Conservation (phyloP, 2,113 vertebrate genomes). For the Mesitornis unicolor region DNA sequence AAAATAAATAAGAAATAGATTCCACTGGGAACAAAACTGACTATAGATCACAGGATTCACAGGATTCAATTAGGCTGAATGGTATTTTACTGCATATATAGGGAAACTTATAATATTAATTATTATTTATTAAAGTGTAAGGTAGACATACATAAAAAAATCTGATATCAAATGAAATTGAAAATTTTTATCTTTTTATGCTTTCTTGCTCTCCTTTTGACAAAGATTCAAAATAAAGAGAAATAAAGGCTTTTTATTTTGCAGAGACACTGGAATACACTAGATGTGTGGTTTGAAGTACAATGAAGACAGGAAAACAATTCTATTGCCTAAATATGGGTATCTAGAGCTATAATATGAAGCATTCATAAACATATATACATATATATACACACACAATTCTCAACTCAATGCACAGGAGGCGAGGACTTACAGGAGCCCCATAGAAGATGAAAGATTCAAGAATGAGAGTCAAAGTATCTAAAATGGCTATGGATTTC, state of each 20-base stretch:
- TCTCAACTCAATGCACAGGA: background rate
- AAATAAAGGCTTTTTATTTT: background rate
- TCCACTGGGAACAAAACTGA: background rate
- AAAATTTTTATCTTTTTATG: background rate
- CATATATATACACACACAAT: too few relatives aligned
- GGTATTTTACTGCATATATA: background rate
- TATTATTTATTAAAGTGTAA: too few relatives aligned
- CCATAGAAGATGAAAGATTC: background rate
- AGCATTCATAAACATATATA: background rate
- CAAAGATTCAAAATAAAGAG: background rate
- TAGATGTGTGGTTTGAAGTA: background rate
- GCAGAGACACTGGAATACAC: background rate
- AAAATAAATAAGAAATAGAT: background rate
- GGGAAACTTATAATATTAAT: background rate
- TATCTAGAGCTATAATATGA: background rate
- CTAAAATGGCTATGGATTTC: background rate
- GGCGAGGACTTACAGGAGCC: background rate
- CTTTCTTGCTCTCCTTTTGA: background rate
- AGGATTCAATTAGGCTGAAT: background rate
- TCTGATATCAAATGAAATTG: background rate
- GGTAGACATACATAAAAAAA: background rate
- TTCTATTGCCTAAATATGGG: background rate
- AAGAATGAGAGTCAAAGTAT: background rate
- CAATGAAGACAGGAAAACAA: background rate
- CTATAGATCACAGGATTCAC: background rate